A percentile compares a stretch with the other conserved stretches of the same genome.
These are phyloP conservation scores for Pterobdella sp. DNA, from an alignment of 2,888 invertebrate genomes.

Conservation along the genomic window DNA sequence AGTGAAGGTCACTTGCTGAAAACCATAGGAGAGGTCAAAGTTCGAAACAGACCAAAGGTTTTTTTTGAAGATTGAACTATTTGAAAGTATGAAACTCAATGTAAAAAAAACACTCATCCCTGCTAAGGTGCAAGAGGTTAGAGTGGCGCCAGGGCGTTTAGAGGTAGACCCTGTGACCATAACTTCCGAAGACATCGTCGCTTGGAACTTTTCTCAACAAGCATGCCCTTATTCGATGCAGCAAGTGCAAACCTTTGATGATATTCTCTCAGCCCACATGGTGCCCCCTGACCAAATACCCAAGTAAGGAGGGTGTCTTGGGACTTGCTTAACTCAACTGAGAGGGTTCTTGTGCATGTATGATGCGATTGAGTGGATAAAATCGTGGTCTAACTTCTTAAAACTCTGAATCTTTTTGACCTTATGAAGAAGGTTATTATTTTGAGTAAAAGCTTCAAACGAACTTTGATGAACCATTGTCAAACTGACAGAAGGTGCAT, in stretches of 20 bases:
- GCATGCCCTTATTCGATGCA: slow-evolving; percentile 42
- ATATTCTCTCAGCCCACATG: slow-evolving; percentile 25
- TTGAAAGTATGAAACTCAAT: not conserved
- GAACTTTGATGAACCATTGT: not conserved
- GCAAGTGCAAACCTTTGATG: slow-evolving; percentile 41
- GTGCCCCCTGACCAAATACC: not conserved
- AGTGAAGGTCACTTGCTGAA: slow-evolving; percentile 35
- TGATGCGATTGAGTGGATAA: too few relatives aligned
- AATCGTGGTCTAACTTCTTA: too few relatives aligned
- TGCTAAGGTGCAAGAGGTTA: slow-evolving; percentile 46
- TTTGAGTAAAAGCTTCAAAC: not conserved
- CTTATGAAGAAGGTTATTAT: too few relatives aligned
- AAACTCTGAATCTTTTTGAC: slow-evolving; percentile 6
- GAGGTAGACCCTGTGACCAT: slow-evolving; percentile 47
- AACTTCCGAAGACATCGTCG: slow-evolving; percentile 48
- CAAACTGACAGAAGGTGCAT: slow-evolving; percentile 41
- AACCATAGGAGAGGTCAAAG: slow-evolving; percentile 48
- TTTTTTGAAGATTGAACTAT: not conserved
- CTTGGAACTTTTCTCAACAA: slow-evolving; percentile 48
- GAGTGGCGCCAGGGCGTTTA: slow-evolving; percentile 42
- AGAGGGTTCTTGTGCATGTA: not conserved
- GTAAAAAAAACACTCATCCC: not conserved
- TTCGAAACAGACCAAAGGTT: slow-evolving; percentile 48
- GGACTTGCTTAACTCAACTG: not conserved
- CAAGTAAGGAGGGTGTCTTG: slow-evolving; percentile 29